Evolutionary conservation across 2,888 invertebrate species (phyloP).

Genomic region (Hemaris fuciformis): DNA sequence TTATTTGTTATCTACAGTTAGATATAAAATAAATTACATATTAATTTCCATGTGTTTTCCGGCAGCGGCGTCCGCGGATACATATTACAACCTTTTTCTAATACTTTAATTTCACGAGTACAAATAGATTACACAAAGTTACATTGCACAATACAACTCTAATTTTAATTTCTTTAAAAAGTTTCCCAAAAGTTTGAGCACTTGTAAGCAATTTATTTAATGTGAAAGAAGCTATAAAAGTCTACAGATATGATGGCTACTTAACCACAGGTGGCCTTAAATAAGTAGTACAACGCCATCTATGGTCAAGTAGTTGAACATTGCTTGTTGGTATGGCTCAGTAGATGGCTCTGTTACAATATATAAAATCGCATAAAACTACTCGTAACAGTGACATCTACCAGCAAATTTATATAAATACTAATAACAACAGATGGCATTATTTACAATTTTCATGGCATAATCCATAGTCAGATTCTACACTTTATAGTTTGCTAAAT

Average conservation of each 20-base stretch:
- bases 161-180: constrained; percentile 25
- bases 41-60: constrained; percentile 54
- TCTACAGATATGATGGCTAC: constrained; percentile 2
- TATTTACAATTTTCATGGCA: constrained; percentile 25
- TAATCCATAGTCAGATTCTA: constrained; percentile 10
- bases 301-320: constrained; percentile 22
- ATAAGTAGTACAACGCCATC: constrained; percentile 27
- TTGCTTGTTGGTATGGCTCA: background rate
- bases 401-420: constrained; percentile 25
- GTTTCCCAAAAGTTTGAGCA: constrained; percentile 14
- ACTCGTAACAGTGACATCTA: constrained; percentile 3
- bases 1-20: constrained; percentile 81
- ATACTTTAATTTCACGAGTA: constrained; percentile 21
- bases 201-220: constrained; percentile 14
- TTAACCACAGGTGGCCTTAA: background rate
- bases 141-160: constrained; percentile 34
- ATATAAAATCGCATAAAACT: background rate
- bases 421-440: constrained; percentile 25
- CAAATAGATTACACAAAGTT: constrained; percentile 24
- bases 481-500: background rate
- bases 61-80: constrained; percentile 59
- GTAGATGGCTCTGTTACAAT: constrained; percentile 14
- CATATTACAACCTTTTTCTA: constrained; percentile 32
- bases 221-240: constrained; percentile 2
- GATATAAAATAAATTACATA: constrained; percentile 81